Conservation (phyloP, 2,888 invertebrate species). For the Argyra leucocephala region DNA sequence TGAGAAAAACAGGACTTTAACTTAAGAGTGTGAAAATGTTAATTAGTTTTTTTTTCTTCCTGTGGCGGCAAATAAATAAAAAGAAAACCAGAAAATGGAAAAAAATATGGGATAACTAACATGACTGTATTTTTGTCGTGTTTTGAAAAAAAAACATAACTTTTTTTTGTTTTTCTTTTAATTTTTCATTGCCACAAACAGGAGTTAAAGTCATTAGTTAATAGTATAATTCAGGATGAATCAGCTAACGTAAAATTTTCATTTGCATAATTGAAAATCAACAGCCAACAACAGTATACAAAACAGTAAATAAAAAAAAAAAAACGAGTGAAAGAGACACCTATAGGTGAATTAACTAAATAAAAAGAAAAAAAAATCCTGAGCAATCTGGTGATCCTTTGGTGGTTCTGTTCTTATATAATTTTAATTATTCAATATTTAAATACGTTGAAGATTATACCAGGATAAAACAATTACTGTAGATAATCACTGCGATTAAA, state of each 20-base stretch:
- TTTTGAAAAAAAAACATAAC: background rate
- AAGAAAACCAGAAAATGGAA: background rate
- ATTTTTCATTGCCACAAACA: slow-evolving; percentile 1
- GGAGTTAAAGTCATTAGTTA: slow-evolving; percentile 2
- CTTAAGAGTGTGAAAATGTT: background rate
- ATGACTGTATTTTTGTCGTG: background rate
- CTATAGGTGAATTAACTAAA: too few relatives aligned
- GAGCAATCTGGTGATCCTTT: background rate
- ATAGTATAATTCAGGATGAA: slow-evolving; percentile 1
- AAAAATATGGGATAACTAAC: background rate
- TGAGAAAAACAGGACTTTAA: background rate
- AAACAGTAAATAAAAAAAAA: background rate
- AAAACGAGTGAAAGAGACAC: background rate
- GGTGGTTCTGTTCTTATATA: background rate
- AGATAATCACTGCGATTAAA: background rate
- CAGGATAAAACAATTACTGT: background rate
- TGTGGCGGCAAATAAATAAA: background rate
- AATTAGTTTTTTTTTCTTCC: background rate
- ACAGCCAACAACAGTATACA: background rate
- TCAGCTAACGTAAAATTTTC: background rate
- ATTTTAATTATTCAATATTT: too few relatives aligned
- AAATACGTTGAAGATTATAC: background rate
- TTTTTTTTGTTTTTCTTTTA: background rate
- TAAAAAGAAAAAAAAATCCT: background rate
- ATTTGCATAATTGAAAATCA: slow-evolving; percentile 3